Percentiles rank a stretch among this genome's conserved stretches.
Conservation (phyloP, 2,888 invertebrate species). For the Hermaeophaga mercurialis region DNA sequence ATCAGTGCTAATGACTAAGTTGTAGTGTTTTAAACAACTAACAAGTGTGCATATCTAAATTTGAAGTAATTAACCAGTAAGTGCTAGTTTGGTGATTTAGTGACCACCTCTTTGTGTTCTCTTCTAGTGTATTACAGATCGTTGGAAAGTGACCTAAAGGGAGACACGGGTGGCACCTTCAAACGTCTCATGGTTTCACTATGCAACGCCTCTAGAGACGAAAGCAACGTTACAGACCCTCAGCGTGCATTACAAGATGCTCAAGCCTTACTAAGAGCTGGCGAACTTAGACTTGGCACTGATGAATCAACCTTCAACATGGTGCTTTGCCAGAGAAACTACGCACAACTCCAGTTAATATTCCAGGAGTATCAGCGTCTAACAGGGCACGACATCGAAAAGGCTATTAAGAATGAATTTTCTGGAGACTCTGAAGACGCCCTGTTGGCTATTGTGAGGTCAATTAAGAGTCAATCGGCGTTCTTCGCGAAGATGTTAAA, state of each 20-base stretch:
- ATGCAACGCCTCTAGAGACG: slow-evolving; percentile 80
- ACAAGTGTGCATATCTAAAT: too few relatives aligned
- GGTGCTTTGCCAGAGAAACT: slow-evolving; percentile 79
- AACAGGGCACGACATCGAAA: slow-evolving; percentile 72
- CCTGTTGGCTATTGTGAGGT: slow-evolving; percentile 79
- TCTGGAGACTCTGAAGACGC: slow-evolving; percentile 83
- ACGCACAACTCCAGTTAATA: slow-evolving; percentile 64
- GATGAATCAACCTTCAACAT: slow-evolving; percentile 87
- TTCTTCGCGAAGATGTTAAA: slow-evolving; percentile 88
- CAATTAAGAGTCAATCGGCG: slow-evolving; percentile 76
- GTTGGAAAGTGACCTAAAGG: slow-evolving; percentile 66
- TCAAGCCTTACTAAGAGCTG: slow-evolving; percentile 76
- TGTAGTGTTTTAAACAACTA: neutral
- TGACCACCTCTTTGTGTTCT: slow-evolving; percentile 27
- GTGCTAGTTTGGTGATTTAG: neutral
- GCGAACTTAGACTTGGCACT: slow-evolving; percentile 72
- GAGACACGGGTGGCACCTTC: slow-evolving; percentile 92
- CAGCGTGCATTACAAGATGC: slow-evolving; percentile 80
- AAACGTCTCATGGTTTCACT: slow-evolving; percentile 86
- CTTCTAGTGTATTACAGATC: slow-evolving; percentile 41
- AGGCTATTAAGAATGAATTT: slow-evolving; percentile 82
- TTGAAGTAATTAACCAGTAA: neutral
- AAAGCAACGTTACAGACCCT: slow-evolving; percentile 75
- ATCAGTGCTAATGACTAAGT: too few relatives aligned
- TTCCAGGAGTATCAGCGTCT: slow-evolving; percentile 46